A percentile compares a stretch with the other conserved stretches of the same genome.
Conservation (phyloP, 2,797 vertebrate genomes). For the Jordanella pulchra region DNA sequence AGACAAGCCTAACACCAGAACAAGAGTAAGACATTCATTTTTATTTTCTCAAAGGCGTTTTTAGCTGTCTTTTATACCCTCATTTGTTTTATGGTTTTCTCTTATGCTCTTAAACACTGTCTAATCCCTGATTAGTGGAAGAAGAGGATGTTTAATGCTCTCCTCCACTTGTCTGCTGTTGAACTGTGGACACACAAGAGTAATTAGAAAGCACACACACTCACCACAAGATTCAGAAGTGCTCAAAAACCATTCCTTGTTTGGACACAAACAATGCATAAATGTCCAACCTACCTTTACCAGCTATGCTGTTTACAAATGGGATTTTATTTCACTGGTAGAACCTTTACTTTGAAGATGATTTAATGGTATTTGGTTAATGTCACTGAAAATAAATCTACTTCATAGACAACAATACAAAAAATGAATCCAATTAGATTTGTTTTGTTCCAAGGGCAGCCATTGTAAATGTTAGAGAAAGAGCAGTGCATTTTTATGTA, state of each 20-base stretch:
- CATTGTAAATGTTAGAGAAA: slow-evolving; percentile 34
- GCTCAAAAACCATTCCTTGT: slow-evolving; percentile 17
- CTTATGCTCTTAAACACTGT: slow-evolving; percentile 72
- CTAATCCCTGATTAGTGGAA: slow-evolving; percentile 76
- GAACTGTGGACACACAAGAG: slow-evolving; percentile 68
- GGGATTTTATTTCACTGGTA: slow-evolving; percentile 14
- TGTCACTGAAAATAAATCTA: slow-evolving; percentile 40
- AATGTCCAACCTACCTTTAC: neutral
- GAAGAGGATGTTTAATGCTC: slow-evolving; percentile 66
- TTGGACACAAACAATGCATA: slow-evolving; percentile 15
- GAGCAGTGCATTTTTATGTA: slow-evolving; percentile 34
- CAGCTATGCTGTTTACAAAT: slow-evolving; percentile 8
- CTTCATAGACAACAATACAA: slow-evolving; percentile 11
- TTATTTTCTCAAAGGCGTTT: slow-evolving; percentile 45
- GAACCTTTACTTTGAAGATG: slow-evolving; percentile 43
- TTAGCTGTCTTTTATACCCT: slow-evolving; percentile 56
- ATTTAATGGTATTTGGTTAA: slow-evolving; percentile 42
- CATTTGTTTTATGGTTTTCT: slow-evolving; percentile 66
- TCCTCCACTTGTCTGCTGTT: slow-evolving; percentile 64
- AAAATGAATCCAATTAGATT: slow-evolving; percentile 10
- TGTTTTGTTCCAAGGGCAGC: neutral
- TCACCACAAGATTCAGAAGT: slow-evolving; percentile 14
- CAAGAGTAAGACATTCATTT: slow-evolving; percentile 42
- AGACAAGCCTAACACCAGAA: slow-evolving; percentile 43
- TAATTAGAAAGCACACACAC: slow-evolving; percentile 21